Percentiles rank a stretch among this genome's conserved stretches.
phyloP scores from a whole-genome alignment of 2,113 vertebrate species.

The Passerina amoena region DNA sequence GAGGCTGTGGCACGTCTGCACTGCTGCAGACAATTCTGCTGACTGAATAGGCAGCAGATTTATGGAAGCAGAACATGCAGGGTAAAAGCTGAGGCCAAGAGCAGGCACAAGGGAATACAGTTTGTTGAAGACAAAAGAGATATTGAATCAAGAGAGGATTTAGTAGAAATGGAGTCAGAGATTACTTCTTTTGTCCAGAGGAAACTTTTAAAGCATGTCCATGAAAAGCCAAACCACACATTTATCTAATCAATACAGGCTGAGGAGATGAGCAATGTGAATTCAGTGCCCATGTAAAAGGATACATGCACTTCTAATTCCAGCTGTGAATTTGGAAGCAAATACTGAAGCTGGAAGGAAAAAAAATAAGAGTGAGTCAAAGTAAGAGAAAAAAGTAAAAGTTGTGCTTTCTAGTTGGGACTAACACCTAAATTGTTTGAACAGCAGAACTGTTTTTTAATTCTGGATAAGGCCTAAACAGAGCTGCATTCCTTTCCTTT shows the following conservation, averaged over 20 bases:
- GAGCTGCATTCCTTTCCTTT: neutral
- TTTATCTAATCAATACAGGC: constrained; percentile 26
- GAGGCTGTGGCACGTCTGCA: neutral
- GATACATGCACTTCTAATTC: neutral
- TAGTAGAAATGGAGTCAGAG: constrained; percentile 24
- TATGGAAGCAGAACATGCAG: neutral
- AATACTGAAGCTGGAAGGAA: neutral
- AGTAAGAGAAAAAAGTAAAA: neutral
- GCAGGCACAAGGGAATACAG: neutral
- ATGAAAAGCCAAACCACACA: constrained; percentile 16
- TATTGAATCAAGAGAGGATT: neutral
- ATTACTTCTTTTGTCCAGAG: constrained; percentile 27
- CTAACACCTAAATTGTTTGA: neutral
- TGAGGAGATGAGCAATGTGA: constrained; percentile 21
- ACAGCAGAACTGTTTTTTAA: neutral
- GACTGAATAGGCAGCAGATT: constrained; percentile 7
- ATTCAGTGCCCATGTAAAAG: neutral
- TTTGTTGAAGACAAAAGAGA: constrained; percentile 38
- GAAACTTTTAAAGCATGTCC: neutral
- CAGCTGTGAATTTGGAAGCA: constrained; percentile 21
- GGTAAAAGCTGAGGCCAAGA: constrained; percentile 17
- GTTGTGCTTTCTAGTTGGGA: neutral
- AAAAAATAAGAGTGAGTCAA: neutral
- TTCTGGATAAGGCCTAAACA: neutral
- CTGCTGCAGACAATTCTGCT: neutral